Percentiles rank a stretch among this genome's conserved stretches.
phyloP scores from a whole-genome alignment of 2,888 invertebrate species.

The Hyppa rectilinea region DNA sequence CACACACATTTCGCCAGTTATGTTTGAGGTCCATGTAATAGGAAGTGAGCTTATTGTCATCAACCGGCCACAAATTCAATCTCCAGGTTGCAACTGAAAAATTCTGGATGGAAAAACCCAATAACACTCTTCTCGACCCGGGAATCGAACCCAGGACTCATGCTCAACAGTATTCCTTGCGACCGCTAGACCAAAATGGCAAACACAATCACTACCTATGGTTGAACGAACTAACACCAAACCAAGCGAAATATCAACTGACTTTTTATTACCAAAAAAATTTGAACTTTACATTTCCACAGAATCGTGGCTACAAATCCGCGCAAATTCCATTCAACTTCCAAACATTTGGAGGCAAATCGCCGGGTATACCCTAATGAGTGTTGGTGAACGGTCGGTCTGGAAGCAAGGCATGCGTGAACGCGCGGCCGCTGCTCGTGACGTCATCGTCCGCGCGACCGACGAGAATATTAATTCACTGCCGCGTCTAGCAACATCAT shows the following conservation, averaged over 20 bases:
- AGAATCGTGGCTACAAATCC: conserved; percentile 33
- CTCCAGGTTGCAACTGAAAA: neutral
- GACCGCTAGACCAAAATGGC: no score
- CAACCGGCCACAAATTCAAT: no score
- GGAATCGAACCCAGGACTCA: no score
- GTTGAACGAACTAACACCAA: neutral
- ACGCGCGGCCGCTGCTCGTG: conserved; percentile 75
- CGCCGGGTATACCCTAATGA: conserved; percentile 71
- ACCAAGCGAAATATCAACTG: neutral
- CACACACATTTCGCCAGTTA: no score
- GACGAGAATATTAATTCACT: conserved; percentile 85
- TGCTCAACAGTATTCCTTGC: no score
- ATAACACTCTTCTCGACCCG: no score
- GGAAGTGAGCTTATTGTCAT: no score
- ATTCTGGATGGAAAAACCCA: no score
- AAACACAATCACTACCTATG: neutral
- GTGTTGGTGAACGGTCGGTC: conserved; percentile 75
- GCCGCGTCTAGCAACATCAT: conserved; percentile 77
- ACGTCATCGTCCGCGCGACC: conserved; percentile 69
- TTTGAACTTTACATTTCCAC: conserved; percentile 22
- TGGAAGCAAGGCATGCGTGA: conserved; percentile 85
- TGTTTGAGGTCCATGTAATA: no score
- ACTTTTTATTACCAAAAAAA: conserved; percentile 14
- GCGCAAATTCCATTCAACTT: conserved; percentile 59
- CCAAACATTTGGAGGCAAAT: conserved; percentile 58